A percentile compares a stretch with the other conserved stretches of the same genome.
These are phyloP conservation scores for Polyodon spathula DNA, from an alignment of 2,113 vertebrate species.

Conservation along the genomic window DNA sequence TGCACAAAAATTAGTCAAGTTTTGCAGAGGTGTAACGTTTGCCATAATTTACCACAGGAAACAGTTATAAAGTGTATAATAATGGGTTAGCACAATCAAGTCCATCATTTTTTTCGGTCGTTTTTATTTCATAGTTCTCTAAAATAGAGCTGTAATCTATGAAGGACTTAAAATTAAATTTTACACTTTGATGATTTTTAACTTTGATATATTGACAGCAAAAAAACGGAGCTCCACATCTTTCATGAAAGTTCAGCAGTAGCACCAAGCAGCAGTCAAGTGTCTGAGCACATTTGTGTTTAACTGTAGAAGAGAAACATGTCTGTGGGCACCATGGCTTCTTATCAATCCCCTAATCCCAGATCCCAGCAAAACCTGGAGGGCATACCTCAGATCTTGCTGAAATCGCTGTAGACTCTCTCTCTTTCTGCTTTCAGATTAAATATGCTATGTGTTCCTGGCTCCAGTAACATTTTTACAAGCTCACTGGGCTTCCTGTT, in stretches of 20 bases:
- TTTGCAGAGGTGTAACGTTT: constrained; percentile 30
- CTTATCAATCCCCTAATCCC: constrained; percentile 93
- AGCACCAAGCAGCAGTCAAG: constrained; percentile 80
- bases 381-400: constrained; percentile 98
- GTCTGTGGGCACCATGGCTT: constrained; percentile 74
- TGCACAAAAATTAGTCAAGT: constrained; percentile 42
- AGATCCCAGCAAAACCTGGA: constrained; percentile 96
- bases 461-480: constrained; percentile 71
- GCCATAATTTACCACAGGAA: constrained; percentile 47
- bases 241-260: constrained; percentile 80
- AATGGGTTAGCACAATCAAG: constrained; percentile 16
- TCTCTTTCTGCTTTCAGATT: constrained; percentile 87
- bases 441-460: constrained; percentile 97
- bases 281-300: constrained; percentile 88
- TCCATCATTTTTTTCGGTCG: constrained; percentile 43
- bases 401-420: constrained; percentile 79
- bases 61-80: no score
- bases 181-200: constrained; percentile 87
- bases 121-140: constrained; percentile 70
- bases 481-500: constrained; percentile 82
- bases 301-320: constrained; percentile 87
- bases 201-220: constrained; percentile 98
- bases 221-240: constrained; percentile 70
- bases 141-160: constrained; percentile 66
- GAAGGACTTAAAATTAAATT: constrained; percentile 79